phyloP scores from a whole-genome alignment of 2,113 vertebrate species.

The Gorsachius goisagi region DNA sequence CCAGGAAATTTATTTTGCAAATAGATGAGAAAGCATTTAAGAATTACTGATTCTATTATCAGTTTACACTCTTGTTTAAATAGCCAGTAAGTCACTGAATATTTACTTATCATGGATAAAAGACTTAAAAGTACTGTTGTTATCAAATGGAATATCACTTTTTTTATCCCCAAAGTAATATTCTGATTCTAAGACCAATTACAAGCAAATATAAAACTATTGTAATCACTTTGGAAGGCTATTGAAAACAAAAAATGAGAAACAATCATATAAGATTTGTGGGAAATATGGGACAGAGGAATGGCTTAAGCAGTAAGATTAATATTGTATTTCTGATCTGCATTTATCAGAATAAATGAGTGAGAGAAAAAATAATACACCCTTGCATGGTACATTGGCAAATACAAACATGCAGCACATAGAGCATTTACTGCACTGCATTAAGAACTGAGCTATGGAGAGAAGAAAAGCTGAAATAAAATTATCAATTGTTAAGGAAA shows the following conservation, averaged over 20 bases:
- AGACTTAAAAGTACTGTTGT: background rate
- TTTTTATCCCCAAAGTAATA: background rate
- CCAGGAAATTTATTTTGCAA: background rate
- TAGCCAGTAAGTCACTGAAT: background rate
- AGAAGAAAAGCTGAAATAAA: background rate
- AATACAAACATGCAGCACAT: background rate
- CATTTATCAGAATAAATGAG: background rate
- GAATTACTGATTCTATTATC: background rate
- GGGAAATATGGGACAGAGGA: background rate
- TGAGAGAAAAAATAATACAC: background rate
- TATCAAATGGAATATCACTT: background rate
- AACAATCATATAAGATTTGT: background rate
- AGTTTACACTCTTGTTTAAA: background rate
- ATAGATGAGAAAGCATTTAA: background rate
- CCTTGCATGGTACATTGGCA: background rate
- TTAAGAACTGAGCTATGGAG: background rate
- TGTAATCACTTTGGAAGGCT: background rate
- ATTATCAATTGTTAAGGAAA: background rate
- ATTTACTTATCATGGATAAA: background rate
- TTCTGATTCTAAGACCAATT: background rate
- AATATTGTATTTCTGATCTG: background rate
- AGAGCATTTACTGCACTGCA: background rate
- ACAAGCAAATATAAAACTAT: background rate
- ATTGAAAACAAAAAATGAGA: background rate
- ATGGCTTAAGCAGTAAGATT: background rate